phyloP scores from a whole-genome alignment of 2,888 invertebrate genomes.

The Leptopilina syphax region DNA sequence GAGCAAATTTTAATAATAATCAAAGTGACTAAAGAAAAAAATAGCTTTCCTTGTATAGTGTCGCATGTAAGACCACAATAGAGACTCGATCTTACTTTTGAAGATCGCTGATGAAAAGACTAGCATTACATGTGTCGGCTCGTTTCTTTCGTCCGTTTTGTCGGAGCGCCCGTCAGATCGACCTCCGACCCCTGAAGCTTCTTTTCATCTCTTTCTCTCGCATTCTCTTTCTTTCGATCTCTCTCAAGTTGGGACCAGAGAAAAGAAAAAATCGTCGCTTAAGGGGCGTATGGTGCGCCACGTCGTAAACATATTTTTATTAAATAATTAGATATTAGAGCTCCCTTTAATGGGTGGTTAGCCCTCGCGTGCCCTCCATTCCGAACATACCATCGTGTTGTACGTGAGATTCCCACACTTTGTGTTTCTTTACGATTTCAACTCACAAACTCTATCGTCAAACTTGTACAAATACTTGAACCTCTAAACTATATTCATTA shows the following conservation, averaged over 20 bases:
- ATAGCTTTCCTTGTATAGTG: slow-evolving; percentile 6
- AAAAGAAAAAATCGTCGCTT: slow-evolving; percentile 59
- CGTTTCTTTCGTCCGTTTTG: slow-evolving; percentile 50
- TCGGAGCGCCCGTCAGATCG: slow-evolving; percentile 61
- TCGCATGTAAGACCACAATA: slow-evolving; percentile 39
- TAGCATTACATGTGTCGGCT: slow-evolving; percentile 49
- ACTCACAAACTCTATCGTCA: slow-evolving; percentile 23
- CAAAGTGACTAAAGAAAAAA: neutral
- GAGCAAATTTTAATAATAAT: neutral
- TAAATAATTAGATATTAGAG: slow-evolving; percentile 77
- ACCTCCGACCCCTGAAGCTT: slow-evolving; percentile 72
- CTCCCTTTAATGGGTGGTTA: slow-evolving; percentile 73
- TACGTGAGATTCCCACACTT: slow-evolving; percentile 77
- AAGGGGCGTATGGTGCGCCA: slow-evolving; percentile 74
- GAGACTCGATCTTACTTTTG: slow-evolving; percentile 45
- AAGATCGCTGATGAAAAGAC: slow-evolving; percentile 56
- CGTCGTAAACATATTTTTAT: slow-evolving; percentile 77
- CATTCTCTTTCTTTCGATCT: slow-evolving; percentile 52
- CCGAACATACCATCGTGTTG: slow-evolving; percentile 72
- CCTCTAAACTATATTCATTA: neutral
- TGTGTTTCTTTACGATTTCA: slow-evolving; percentile 58
- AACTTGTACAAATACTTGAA: slow-evolving; percentile 8
- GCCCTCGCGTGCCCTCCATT: slow-evolving; percentile 75
- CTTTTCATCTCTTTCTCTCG: slow-evolving; percentile 56
- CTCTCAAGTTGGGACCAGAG: slow-evolving; percentile 45